Base-by-base conservation (phyloP, 2,113 vertebrate species). In the Cololabis saira region DNA sequence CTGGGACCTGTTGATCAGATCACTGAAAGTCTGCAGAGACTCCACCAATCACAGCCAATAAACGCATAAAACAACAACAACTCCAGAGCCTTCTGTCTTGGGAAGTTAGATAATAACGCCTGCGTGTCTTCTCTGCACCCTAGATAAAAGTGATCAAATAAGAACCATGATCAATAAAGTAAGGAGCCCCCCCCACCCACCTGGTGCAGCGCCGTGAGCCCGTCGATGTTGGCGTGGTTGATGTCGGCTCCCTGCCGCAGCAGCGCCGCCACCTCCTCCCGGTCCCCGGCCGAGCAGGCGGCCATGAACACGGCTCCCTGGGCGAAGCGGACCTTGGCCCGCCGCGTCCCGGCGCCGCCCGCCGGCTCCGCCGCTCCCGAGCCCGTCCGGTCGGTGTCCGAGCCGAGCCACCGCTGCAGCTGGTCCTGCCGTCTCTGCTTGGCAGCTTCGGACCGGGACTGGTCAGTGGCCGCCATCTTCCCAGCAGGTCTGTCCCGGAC, bases 391-490 rank as follows among this genome's bases (percentile, higher is more conserved):
- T 95, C 93, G 47, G 92, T 94, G 33, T 94, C 94, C 4, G 92
- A 95, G 52, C 89, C 92, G 56, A 86, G 64, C 94, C 94, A 95
- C 74, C 92, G 87, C 79, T 90, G 92, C 73, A 95, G 87, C 88
- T 95, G 94, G 76, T 94, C 93, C 88, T 92, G 90, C 33, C 94
- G 86, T 81, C 94, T 91, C 85, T 94, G 92, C 74, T 93, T 93
- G 44, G 94, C 93, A 78, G 93, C 92, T 88, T 94, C 93, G 87
- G 93, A 94, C 90, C 93, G 90, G 90, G 92, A 94, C 87, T 93
- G 92, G 92, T 94, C 94, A 83, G 92, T 94, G 79, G 93, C 92
- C 92, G 93, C 93, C 93, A 94, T 94, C 92, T 94, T 94, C 92
- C 93, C 87, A 91, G 78, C 87, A 91, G 78, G 85, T 92, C 84